Evolutionary conservation across 2,113 vertebrate genomes (phyloP).

Genomic region (Cichladusa arquata): DNA sequence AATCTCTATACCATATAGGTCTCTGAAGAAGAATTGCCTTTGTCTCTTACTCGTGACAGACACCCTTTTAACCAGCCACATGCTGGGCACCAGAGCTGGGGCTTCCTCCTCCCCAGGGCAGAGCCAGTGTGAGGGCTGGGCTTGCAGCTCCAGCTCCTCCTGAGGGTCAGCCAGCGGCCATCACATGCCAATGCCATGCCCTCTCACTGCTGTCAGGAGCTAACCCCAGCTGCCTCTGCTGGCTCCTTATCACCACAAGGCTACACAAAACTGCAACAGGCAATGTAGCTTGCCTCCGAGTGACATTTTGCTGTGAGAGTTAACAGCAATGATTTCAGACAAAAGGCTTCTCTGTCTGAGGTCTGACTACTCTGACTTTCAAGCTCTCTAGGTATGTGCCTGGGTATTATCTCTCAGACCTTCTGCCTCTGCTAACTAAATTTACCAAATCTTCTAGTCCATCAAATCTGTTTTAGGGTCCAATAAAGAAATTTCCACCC

Average conservation of each 20-base stretch:
- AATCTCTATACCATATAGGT: background rate
- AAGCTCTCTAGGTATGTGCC: background rate
- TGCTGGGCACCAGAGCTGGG: background rate
- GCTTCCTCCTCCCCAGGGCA: background rate
- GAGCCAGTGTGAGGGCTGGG: background rate
- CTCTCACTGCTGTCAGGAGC: rapidly evolving
- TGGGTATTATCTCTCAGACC: background rate
- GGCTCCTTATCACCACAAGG: background rate
- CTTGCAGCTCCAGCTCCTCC: background rate
- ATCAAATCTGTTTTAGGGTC: background rate
- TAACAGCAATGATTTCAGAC: background rate
- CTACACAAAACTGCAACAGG: background rate
- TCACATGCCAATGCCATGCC: background rate
- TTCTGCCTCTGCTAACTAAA: background rate
- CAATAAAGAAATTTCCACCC: background rate
- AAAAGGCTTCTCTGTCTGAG: background rate
- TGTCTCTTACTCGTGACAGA: background rate
- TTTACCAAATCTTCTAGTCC: background rate
- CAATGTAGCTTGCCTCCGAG: background rate
- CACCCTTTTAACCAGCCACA: background rate
- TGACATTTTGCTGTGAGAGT: background rate
- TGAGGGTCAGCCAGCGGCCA: background rate
- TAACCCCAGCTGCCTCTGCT: background rate
- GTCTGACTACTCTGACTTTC: background rate
- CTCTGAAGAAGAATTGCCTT: background rate